Conservation (phyloP, 2,888 invertebrate genomes). For the Andrena marginata region DNA sequence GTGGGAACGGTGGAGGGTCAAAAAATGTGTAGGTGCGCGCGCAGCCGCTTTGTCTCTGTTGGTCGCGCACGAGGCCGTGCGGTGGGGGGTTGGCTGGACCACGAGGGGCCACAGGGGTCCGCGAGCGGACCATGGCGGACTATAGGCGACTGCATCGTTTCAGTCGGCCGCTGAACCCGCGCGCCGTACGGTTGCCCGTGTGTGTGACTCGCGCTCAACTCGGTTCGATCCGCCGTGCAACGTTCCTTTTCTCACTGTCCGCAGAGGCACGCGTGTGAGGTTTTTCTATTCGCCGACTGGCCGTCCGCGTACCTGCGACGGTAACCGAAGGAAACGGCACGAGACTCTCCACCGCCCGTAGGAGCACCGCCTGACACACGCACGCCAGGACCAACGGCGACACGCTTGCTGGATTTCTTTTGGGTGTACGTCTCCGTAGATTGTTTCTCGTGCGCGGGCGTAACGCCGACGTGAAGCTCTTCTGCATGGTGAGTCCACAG, state of each 20-base stretch:
- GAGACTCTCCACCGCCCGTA: constrained; percentile 2
- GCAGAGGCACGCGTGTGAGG: constrained; percentile 59
- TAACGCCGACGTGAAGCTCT: constrained; percentile 64
- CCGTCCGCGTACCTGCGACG: constrained; percentile 37
- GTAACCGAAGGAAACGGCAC: constrained; percentile 35
- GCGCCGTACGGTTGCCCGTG: constrained; percentile 75
- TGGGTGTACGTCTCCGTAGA: constrained; percentile 47
- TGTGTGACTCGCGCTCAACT: constrained; percentile 44
- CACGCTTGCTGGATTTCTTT: constrained; percentile 63
- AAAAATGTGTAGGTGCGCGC: constrained; percentile 83
- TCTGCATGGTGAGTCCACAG: constrained; percentile 69
- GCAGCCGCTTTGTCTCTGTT: constrained; percentile 83
- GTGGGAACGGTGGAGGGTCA: constrained; percentile 70
- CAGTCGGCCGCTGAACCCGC: constrained; percentile 85
- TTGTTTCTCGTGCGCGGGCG: constrained; percentile 60
- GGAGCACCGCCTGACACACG: constrained; percentile 32
- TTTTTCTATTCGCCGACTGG: constrained; percentile 51
- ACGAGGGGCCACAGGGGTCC: constrained; percentile 80
- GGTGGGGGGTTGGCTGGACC: constrained; percentile 71
- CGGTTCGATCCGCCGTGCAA: constrained; percentile 42
- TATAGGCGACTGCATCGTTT: constrained; percentile 84
- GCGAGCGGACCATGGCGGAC: constrained; percentile 82
- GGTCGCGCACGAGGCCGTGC: constrained; percentile 62
- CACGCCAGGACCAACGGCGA: constrained; percentile 26
- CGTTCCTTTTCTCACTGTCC: constrained; percentile 28